These are phyloP conservation scores for Nematopogon swammerdamellus DNA, from an alignment of 2,888 invertebrate genomes.

Conservation along the genomic window DNA sequence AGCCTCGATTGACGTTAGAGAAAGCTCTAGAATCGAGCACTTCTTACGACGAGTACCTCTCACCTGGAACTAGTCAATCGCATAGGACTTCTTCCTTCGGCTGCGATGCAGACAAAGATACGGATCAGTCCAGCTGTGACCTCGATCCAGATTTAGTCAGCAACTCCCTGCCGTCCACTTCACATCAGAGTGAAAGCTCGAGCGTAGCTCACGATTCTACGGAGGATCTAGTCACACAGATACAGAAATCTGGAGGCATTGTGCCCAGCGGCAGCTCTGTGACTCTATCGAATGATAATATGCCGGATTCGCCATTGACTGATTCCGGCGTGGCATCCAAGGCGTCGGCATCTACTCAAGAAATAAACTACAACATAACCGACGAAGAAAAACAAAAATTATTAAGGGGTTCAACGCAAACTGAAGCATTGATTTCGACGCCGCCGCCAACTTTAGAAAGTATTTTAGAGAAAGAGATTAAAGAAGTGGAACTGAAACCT, in stretches of 20 bases:
- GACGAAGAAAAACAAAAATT: slow-evolving; percentile 88
- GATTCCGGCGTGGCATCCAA: slow-evolving; percentile 42
- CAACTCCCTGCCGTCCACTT: slow-evolving; percentile 47
- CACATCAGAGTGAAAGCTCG: slow-evolving; percentile 48
- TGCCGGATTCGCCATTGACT: slow-evolving; percentile 48
- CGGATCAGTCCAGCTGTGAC: slow-evolving; percentile 50
- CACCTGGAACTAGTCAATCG: slow-evolving; percentile 39
- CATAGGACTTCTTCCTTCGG: slow-evolving; percentile 34
- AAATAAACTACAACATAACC: slow-evolving; percentile 73
- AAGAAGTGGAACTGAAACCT: slow-evolving; percentile 61
- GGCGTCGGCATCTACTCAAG: slow-evolving; percentile 35
- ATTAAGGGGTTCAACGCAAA: slow-evolving; percentile 22
- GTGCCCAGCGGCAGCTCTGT: too few species aligned
- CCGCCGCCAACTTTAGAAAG: slow-evolving; percentile 25
- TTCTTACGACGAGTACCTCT: slow-evolving; percentile 25
- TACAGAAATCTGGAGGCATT: slow-evolving; percentile 26
- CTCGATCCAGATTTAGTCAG: slow-evolving; percentile 49
- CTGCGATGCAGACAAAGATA: slow-evolving; percentile 23
- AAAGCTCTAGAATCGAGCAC: slow-evolving; percentile 61
- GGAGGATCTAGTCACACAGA: slow-evolving; percentile 43
- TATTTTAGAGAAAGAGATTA: slow-evolving; percentile 32
- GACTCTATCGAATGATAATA: too few species aligned
- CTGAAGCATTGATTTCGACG: slow-evolving; percentile 17
- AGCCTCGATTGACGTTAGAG: slow-evolving; percentile 73
- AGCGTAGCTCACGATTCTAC: slow-evolving; percentile 48